phyloP scores from a whole-genome alignment of 2,113 vertebrate species.

The Sylvilagus bachmani region DNA sequence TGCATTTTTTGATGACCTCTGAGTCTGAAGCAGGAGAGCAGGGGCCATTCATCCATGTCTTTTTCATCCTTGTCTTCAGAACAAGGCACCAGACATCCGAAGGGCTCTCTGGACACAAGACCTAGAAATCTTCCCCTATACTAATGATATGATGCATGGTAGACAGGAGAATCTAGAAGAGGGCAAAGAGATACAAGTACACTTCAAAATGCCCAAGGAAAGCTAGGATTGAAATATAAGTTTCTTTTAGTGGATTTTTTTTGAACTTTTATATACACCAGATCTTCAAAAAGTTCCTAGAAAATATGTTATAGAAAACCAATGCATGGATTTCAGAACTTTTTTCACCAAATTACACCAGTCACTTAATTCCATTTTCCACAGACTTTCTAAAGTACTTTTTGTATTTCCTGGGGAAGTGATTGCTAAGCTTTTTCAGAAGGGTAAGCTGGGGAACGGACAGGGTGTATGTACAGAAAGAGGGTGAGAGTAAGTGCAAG shows the following conservation, averaged over 20 bases:
- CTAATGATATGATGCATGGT: rapidly evolving
- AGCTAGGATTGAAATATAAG: too few relatives aligned
- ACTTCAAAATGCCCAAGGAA: too few relatives aligned
- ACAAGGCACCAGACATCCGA: not conserved
- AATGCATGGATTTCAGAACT: too few relatives aligned
- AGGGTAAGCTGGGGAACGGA: not conserved
- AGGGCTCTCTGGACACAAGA: not conserved
- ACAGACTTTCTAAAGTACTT: too few relatives aligned
- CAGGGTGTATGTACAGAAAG: not conserved
- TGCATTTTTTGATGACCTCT: not conserved
- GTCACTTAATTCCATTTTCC: too few relatives aligned
- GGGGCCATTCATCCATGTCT: not conserved
- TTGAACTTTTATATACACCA: too few relatives aligned
- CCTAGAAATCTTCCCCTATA: not conserved
- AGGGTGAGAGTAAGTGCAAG: not conserved
- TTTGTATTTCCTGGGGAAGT: not conserved
- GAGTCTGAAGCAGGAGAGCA: not conserved
- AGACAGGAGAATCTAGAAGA: not conserved
- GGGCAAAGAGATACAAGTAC: too few relatives aligned
- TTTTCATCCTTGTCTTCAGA: not conserved
- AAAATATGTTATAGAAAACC: too few relatives aligned
- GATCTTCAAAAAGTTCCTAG: too few relatives aligned
- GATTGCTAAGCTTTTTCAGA: not conserved
- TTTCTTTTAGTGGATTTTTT: too few relatives aligned
- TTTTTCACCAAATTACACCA: too few relatives aligned